These are phyloP conservation scores for Solenodon paradoxus DNA, from an alignment of 2,113 vertebrate species.

Conservation along the genomic window DNA sequence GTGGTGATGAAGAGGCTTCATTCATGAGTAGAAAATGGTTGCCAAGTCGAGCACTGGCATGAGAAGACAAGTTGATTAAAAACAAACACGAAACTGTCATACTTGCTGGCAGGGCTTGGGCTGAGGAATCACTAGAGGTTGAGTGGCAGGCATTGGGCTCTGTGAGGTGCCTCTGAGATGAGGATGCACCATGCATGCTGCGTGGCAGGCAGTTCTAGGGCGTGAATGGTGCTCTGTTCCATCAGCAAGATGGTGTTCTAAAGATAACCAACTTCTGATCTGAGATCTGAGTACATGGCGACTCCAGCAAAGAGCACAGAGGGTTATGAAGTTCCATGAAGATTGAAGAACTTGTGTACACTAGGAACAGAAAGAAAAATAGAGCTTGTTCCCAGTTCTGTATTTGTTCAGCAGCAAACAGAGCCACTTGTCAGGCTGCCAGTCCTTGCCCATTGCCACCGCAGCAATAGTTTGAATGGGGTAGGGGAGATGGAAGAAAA, in stretches of 20 bases:
- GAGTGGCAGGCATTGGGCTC: background rate
- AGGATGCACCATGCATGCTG: background rate
- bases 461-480: slow-evolving; percentile 53
- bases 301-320: background rate
- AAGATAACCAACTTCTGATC: background rate
- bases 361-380: too few species aligned
- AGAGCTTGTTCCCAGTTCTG: background rate
- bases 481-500: slow-evolving; percentile 65
- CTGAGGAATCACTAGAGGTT: background rate
- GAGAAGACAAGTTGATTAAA: slow-evolving; percentile 14
- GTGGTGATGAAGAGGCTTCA: background rate
- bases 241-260: background rate
- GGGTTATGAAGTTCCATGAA: background rate
- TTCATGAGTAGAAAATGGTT: background rate
- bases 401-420: slow-evolving; percentile 20
- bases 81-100: background rate
- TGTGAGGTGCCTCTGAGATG: background rate
- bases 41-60: background rate
- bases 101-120: background rate
- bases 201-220: background rate
- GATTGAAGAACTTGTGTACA: background rate
- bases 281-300: background rate
- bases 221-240: background rate
- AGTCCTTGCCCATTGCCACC: slow-evolving; percentile 15
- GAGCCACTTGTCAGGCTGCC: slow-evolving; percentile 21